Percentiles rank a stretch among this genome's conserved stretches.
phyloP scores from a whole-genome alignment of 1,140 invertebrate genomes.

The Samia ricini region DNA sequence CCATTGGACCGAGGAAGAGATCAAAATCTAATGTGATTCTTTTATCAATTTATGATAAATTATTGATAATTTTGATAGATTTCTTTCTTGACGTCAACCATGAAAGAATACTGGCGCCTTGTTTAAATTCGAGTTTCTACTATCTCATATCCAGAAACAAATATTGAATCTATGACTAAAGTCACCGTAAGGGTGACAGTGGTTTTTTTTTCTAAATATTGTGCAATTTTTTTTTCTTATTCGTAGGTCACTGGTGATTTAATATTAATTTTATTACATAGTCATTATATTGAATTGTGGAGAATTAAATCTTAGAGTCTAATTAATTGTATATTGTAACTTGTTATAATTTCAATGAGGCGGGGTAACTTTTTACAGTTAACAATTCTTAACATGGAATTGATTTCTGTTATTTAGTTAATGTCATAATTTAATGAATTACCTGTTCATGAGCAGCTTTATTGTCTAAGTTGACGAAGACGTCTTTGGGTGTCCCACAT shows the following conservation, averaged over 20 bases:
- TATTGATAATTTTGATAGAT: neutral
- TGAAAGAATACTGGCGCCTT: neutral
- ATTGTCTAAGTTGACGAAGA: constrained; percentile 50
- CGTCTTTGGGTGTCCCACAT: constrained; percentile 63
- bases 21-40: neutral
- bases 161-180: neutral
- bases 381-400: no score
- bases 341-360: neutral
- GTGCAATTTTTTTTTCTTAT: neutral
- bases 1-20: neutral
- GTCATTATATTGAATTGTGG: no score
- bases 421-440: constrained; percentile 9
- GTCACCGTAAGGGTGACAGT: neutral
- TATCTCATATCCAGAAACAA: neutral
- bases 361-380: no score
- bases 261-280: no score
- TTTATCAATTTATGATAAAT: neutral
- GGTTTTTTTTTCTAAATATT: neutral
- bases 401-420: no score
- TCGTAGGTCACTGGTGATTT: no score
- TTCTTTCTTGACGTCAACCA: neutral
- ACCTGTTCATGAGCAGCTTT: constrained; percentile 54
- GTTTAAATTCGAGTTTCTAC: neutral
- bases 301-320: no score
- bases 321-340: neutral